These are phyloP conservation scores for Drosophila kikkawai DNA, from an alignment of 1,140 invertebrate species.

Conservation along the genomic window DNA sequence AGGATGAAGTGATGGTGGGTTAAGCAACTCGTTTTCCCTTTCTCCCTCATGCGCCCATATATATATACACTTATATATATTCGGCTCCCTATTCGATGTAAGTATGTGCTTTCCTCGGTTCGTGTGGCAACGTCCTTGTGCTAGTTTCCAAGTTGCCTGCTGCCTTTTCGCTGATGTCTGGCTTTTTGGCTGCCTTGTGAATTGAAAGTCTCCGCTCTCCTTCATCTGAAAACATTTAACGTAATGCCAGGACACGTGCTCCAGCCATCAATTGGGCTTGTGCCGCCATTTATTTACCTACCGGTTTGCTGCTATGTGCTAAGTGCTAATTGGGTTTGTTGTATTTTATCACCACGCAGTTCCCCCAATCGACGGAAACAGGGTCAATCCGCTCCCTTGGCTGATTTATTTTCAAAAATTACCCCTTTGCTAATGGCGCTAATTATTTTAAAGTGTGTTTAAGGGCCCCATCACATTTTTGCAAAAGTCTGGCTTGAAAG, in stretches of 20 bases:
- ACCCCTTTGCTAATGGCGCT: slow-evolving; percentile 65
- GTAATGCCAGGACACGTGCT: slow-evolving; percentile 72
- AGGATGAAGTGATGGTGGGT: slow-evolving; percentile 42
- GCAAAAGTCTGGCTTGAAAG: not conserved
- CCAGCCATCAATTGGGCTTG: slow-evolving; percentile 75
- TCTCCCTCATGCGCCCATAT: slow-evolving; percentile 6
- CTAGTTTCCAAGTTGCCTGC: slow-evolving; percentile 72
- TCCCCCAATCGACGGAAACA: not conserved
- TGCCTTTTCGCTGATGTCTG: slow-evolving; percentile 75
- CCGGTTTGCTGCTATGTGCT: slow-evolving; percentile 63
- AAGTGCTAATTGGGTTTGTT: slow-evolving; percentile 81
- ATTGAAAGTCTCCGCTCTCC: slow-evolving; percentile 68
- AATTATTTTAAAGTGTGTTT: slow-evolving; percentile 72
- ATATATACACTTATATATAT: not conserved
- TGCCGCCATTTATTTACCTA: slow-evolving; percentile 81
- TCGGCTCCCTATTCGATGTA: not conserved
- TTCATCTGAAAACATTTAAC: slow-evolving; percentile 67
- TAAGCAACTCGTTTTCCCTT: slow-evolving; percentile 41
- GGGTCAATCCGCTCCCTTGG: slow-evolving; percentile 9
- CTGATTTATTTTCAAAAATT: slow-evolving; percentile 78
- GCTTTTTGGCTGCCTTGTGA: slow-evolving; percentile 75
- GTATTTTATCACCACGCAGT: slow-evolving; percentile 33
- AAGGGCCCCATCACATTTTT: slow-evolving; percentile 13
- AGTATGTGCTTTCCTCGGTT: slow-evolving; percentile 7
- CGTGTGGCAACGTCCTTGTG: slow-evolving; percentile 72